Evolutionary conservation across 1,140 invertebrate genomes (phyloP).

Genomic region (Olivierus martensii): DNA sequence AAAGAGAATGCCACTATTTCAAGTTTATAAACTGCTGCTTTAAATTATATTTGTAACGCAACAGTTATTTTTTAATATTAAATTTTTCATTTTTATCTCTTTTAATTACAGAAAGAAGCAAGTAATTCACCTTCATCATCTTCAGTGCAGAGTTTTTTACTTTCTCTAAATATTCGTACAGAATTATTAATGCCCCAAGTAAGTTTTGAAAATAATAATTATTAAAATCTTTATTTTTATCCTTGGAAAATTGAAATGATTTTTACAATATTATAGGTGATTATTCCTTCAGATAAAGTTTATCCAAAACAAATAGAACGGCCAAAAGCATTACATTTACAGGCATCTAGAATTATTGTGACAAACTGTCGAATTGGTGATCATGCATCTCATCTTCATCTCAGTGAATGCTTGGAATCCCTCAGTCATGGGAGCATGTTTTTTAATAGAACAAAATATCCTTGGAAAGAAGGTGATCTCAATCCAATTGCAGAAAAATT

Average conservation of each 20-base stretch:
- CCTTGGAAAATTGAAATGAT: too few species aligned
- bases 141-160: too few species aligned
- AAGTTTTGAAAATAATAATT: constrained; percentile 31
- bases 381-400: constrained; percentile 45
- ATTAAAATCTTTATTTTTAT: too few species aligned
- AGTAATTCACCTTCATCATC: too few species aligned
- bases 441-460: constrained; percentile 49
- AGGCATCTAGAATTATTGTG: constrained; percentile 59
- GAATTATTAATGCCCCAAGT: constrained; percentile 20
- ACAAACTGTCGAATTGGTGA: constrained; percentile 62
- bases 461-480: constrained; percentile 45
- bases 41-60: too few species aligned
- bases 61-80: too few species aligned
- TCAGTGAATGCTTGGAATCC: constrained; percentile 52
- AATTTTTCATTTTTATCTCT: too few species aligned
- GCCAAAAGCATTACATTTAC: constrained; percentile 62
- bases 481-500: constrained; percentile 58
- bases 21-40: too few species aligned
- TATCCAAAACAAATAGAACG: constrained; percentile 60
- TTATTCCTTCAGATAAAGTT: constrained; percentile 39
- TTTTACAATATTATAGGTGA: constrained; percentile 22
- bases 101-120: too few species aligned
- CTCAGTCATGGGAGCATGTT: constrained; percentile 56
- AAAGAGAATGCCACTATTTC: too few species aligned
- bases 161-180: constrained; percentile 8